Conservation (phyloP, 2,888 invertebrate species). For the Acanthosepion pharaonis region DNA sequence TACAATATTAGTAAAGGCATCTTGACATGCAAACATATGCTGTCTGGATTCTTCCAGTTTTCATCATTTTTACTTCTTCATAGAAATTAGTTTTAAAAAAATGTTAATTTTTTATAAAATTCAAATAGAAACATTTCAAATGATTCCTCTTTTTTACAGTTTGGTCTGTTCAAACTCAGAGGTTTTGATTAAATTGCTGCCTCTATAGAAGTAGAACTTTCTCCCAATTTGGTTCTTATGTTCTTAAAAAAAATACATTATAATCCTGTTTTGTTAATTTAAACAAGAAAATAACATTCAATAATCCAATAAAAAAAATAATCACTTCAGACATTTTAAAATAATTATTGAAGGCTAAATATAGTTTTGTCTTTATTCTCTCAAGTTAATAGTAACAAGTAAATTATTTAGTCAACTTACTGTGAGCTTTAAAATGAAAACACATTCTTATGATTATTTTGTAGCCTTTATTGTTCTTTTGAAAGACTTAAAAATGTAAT, state of each 20-base stretch:
- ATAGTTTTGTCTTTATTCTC: too few relatives aligned
- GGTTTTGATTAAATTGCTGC: not conserved
- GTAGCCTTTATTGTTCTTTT: too few relatives aligned
- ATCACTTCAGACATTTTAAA: not conserved
- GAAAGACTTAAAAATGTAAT: too few relatives aligned
- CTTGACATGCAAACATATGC: not conserved
- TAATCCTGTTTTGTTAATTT: not conserved
- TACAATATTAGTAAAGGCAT: not conserved
- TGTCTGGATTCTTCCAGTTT: not conserved
- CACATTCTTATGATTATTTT: too few relatives aligned
- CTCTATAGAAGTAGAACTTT: not conserved
- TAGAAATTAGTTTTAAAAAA: not conserved
- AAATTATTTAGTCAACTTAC: too few relatives aligned
- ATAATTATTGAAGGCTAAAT: not conserved
- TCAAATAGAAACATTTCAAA: not conserved
- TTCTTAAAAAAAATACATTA: not conserved
- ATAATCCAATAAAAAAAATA: not conserved
- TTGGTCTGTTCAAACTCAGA: not conserved
- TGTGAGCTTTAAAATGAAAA: too few relatives aligned
- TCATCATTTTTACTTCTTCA: not conserved
- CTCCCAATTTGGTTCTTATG: not conserved
- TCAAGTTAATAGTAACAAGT: too few relatives aligned
- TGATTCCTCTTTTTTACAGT: not conserved
- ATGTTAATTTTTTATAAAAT: not conserved
- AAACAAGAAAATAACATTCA: not conserved